Percentiles rank a stretch among this genome's conserved stretches.
Evolutionary conservation across 2,797 vertebrate genomes (phyloP).

Genomic region (Paramormyrops hopkinsi): DNA sequence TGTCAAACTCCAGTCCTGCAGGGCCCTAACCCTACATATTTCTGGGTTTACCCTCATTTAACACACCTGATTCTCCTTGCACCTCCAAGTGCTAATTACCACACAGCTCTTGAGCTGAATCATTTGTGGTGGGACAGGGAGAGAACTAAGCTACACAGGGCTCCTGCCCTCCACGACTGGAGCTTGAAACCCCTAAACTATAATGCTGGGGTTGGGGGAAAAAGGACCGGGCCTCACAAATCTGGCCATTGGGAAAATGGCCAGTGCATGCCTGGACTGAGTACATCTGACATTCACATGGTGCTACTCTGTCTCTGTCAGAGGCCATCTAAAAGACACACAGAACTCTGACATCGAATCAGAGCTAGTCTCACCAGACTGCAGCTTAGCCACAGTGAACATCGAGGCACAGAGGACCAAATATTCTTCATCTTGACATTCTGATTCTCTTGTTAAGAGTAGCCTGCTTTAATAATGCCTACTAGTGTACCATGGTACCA

Average conservation of each 20-base stretch:
- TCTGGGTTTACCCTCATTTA: not conserved
- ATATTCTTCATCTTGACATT: not conserved
- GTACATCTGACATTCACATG: not conserved
- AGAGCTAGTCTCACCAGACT: not conserved
- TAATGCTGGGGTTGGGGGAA: not conserved
- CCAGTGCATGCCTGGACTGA: not conserved
- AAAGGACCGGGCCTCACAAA: not conserved
- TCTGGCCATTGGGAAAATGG: not conserved
- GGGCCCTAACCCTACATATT: not conserved
- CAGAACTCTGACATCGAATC: not conserved
- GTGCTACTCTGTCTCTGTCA: not conserved
- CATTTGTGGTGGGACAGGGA: not conserved
- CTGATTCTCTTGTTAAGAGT: not conserved
- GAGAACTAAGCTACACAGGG: not conserved
- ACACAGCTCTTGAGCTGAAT: not conserved
- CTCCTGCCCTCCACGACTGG: not conserved
- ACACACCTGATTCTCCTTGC: not conserved
- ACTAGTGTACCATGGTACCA: not conserved
- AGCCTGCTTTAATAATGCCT: not conserved
- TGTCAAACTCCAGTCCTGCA: not conserved
- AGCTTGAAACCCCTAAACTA: not conserved
- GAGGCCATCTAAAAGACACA: not conserved
- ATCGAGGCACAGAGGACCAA: not conserved
- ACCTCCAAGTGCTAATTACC: not conserved
- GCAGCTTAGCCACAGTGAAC: not conserved